Evolutionary conservation across 1,140 invertebrate species (phyloP).

Genomic region (Drosophila saltans): DNA sequence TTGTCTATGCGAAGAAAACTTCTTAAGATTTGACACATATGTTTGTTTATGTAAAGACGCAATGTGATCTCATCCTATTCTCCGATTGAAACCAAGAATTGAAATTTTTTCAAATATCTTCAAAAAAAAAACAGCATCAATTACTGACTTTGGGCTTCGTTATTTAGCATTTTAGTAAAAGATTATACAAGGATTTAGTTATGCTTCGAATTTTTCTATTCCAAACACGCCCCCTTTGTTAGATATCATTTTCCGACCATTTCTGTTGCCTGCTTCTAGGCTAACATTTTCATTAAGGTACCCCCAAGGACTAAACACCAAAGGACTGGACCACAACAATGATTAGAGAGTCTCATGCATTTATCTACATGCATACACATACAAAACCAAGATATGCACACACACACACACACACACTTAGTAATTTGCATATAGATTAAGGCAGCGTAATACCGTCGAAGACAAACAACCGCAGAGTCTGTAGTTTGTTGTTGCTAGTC

Average conservation of each 20-base stretch:
- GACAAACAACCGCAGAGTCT: constrained; percentile 40
- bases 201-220: too few species aligned
- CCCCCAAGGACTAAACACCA: constrained; percentile 1
- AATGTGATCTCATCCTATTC: too few species aligned
- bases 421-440: constrained; percentile 65
- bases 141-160: too few species aligned
- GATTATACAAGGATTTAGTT: too few species aligned
- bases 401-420: constrained; percentile 19
- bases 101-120: too few species aligned
- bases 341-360: constrained; percentile 12
- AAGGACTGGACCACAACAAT: constrained; percentile 13
- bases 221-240: not conserved
- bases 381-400: constrained; percentile 2
- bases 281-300: constrained; percentile 2
- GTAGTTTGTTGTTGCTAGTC: not conserved
- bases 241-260: not conserved
- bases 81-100: too few species aligned
- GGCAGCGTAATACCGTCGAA: constrained; percentile 40
- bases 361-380: constrained; percentile 16
- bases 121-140: too few species aligned
- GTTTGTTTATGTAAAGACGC: too few species aligned
- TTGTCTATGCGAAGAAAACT: not conserved
- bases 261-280: not conserved
- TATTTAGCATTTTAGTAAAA: too few species aligned
- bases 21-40: not conserved